These are phyloP conservation scores for Lysiphlebus fabarum DNA, from an alignment of 1,140 invertebrate genomes.

Conservation along the genomic window DNA sequence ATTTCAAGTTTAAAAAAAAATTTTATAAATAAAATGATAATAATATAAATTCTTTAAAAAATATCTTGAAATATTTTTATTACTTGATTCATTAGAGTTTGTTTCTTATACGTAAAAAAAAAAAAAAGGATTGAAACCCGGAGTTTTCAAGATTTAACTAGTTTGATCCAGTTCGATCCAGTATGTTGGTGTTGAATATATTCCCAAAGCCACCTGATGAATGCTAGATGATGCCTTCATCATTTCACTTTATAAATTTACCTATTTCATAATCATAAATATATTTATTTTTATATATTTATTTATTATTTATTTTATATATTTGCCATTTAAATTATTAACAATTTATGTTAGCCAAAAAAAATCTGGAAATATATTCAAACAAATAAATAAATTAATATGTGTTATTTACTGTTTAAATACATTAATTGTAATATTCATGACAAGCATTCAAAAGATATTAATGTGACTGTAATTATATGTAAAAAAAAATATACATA, in stretches of 20 bases:
- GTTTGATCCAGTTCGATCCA: slow-evolving; percentile 48
- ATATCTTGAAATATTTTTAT: slow-evolving; percentile 9
- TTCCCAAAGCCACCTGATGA: slow-evolving; percentile 33
- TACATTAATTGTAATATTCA: too few relatives aligned
- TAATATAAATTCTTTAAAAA: slow-evolving; percentile 3
- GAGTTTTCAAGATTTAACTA: slow-evolving; percentile 44
- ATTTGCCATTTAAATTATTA: too few relatives aligned
- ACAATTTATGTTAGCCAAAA: not conserved
- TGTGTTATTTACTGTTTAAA: too few relatives aligned
- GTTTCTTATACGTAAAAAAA: slow-evolving; percentile 4
- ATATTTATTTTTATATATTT: not conserved
- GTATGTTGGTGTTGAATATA: slow-evolving; percentile 34
- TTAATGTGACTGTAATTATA: too few relatives aligned
- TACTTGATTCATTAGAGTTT: not conserved
- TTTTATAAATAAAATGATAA: too few relatives aligned
- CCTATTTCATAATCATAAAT: not conserved
- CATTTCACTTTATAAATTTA: not conserved
- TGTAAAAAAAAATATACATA: too few relatives aligned
- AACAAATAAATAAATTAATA: not conserved
- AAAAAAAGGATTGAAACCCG: slow-evolving; percentile 19
- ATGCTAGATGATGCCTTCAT: slow-evolving; percentile 12
- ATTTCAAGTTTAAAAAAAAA: too few relatives aligned
- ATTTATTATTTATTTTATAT: not conserved
- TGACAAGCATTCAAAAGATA: too few relatives aligned
- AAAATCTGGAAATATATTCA: not conserved